Conservation (phyloP, 2,888 invertebrate species). For the Carpatolechia fugitivella region DNA sequence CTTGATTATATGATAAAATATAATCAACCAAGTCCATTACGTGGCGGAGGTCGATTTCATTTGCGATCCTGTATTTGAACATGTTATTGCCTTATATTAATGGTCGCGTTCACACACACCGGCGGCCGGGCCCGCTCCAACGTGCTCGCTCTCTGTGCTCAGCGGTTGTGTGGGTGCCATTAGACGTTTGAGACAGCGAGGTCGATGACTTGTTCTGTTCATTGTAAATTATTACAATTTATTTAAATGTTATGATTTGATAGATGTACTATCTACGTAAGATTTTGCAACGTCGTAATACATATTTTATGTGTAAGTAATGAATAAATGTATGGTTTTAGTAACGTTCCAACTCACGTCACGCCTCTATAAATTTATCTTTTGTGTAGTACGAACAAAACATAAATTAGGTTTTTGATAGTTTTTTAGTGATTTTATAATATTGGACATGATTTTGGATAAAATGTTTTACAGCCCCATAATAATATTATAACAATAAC, state of each 20-base stretch:
- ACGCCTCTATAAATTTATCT: background rate
- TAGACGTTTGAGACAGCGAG: constrained; percentile 49
- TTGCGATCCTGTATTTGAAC: constrained; percentile 58
- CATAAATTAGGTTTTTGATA: too few relatives aligned
- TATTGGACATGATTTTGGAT: too few relatives aligned
- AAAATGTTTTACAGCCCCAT: too few relatives aligned
- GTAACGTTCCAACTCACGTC: constrained; percentile 9
- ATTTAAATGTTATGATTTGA: constrained; percentile 69
- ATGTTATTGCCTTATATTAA: constrained; percentile 39
- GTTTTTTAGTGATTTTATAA: too few relatives aligned
- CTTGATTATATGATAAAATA: constrained; percentile 33
- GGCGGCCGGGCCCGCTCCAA: constrained; percentile 8
- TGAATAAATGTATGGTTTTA: constrained; percentile 5
- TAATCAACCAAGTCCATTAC: constrained; percentile 35
- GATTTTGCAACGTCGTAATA: constrained; percentile 39
- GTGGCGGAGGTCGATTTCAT: constrained; percentile 64
- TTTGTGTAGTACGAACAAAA: too few relatives aligned
- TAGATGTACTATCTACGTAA: constrained; percentile 44
- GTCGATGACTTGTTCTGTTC: constrained; percentile 64
- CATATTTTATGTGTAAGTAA: constrained; percentile 8
- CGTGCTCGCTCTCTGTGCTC: constrained; percentile 26
- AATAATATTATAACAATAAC: too few relatives aligned
- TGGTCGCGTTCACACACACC: constrained; percentile 28
- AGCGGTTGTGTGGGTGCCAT: constrained; percentile 43
- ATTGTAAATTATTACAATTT: constrained; percentile 74